Conservation (phyloP, 2,113 vertebrate genomes). For the Crypturellus undulatus region DNA sequence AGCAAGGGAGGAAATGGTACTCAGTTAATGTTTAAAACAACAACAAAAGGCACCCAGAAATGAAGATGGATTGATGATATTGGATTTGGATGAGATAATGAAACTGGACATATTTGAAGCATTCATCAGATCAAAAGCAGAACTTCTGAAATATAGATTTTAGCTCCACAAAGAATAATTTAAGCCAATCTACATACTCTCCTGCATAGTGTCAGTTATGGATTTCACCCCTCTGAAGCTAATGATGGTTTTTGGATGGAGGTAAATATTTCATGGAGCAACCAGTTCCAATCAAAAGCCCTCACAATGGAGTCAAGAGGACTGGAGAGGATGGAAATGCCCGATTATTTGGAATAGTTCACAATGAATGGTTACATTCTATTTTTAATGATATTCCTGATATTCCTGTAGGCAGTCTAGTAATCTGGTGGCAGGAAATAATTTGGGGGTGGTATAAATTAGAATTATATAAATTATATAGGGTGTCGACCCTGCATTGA, state of each 20-base stretch:
- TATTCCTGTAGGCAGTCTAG: background rate
- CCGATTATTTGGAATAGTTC: background rate
- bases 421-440: background rate
- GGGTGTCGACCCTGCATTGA: background rate
- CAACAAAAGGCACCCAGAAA: fast-evolving
- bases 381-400: background rate
- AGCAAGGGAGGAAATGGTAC: background rate
- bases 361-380: background rate
- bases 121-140: background rate
- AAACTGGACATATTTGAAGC: background rate
- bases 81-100: background rate
- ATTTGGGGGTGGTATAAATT: background rate
- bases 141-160: background rate
- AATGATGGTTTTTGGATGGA: background rate
- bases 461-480: background rate
- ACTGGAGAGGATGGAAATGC: background rate
- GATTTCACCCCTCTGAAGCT: background rate
- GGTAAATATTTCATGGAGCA: background rate
- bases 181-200: fast-evolving
- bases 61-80: fast-evolving
- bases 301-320: background rate
- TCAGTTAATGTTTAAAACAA: background rate
- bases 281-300: background rate
- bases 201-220: background rate
- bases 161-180: background rate